Evolutionary conservation across 2,797 vertebrate genomes (phyloP).

Genomic region (Silurus aristotelis): DNA sequence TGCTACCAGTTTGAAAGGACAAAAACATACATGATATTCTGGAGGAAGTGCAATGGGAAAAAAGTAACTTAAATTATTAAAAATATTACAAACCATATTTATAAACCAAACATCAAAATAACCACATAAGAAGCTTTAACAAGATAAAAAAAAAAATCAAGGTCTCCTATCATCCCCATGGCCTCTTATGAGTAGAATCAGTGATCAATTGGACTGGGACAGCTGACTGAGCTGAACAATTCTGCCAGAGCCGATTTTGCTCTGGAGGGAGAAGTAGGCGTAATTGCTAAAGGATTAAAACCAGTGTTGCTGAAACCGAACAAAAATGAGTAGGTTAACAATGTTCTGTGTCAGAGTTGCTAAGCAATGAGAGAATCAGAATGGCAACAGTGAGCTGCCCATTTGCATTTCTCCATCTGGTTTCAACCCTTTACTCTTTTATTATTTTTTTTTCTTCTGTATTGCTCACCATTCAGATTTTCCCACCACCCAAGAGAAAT

Average conservation of each 20-base stretch:
- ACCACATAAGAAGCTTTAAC: no score
- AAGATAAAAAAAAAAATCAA: not conserved
- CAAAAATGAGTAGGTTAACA: not conserved
- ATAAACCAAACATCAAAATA: not conserved
- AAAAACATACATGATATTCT: not conserved
- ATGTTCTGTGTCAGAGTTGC: constrained; percentile 6
- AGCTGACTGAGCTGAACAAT: not conserved
- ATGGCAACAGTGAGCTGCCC: not conserved
- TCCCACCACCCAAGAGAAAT: not conserved
- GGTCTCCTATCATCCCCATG: not conserved
- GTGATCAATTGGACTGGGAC: constrained; percentile 1
- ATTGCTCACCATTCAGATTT: not conserved
- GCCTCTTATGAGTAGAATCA: not conserved
- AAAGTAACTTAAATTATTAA: not conserved
- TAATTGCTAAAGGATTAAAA: not conserved
- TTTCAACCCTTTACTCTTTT: not conserved
- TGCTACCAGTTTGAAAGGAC: not conserved
- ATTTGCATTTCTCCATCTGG: constrained; percentile 11
- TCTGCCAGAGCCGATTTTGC: not conserved
- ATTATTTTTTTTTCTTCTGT: not conserved
- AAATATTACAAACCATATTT: not conserved
- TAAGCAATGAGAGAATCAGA: not conserved
- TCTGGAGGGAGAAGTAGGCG: not conserved
- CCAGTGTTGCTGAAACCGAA: not conserved
- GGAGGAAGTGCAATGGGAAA: not conserved